Conservation (phyloP, 2,113 vertebrate species). For the Alaudala cheleensis region DNA sequence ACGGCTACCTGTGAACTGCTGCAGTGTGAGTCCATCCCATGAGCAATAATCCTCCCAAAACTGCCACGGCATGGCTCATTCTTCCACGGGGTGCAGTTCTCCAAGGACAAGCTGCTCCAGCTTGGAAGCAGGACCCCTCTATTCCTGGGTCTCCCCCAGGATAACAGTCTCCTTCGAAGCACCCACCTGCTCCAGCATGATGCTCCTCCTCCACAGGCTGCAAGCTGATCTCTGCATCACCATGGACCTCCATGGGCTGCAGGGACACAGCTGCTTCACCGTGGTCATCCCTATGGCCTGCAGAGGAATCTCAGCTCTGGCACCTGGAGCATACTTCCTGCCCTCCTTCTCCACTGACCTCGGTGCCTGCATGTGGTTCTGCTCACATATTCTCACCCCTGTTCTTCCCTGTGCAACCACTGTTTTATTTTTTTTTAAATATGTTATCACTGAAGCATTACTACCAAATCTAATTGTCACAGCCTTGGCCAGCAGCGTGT, state of each 20-base stretch:
- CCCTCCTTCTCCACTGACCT: background rate
- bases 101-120: background rate
- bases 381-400: background rate
- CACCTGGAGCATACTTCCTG: background rate
- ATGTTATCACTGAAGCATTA: too few species aligned
- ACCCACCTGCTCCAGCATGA: fast-evolving
- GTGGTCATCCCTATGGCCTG: background rate
- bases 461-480: background rate
- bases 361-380: background rate
- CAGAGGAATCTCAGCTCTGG: fast-evolving
- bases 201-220: background rate
- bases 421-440: background rate
- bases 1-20: background rate
- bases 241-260: fast-evolving
- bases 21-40: background rate
- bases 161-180: background rate
- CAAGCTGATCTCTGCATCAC: background rate
- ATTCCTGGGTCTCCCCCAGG: fast-evolving
- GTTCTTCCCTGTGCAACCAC: background rate
- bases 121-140: background rate
- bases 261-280: too few species aligned
- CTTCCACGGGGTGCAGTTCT: background rate
- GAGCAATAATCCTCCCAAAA: background rate
- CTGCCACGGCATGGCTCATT: fast-evolving
- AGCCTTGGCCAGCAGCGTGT: fast-evolving